Conservation (phyloP, 2,797 vertebrate species). For the Coendou prehensilis region DNA sequence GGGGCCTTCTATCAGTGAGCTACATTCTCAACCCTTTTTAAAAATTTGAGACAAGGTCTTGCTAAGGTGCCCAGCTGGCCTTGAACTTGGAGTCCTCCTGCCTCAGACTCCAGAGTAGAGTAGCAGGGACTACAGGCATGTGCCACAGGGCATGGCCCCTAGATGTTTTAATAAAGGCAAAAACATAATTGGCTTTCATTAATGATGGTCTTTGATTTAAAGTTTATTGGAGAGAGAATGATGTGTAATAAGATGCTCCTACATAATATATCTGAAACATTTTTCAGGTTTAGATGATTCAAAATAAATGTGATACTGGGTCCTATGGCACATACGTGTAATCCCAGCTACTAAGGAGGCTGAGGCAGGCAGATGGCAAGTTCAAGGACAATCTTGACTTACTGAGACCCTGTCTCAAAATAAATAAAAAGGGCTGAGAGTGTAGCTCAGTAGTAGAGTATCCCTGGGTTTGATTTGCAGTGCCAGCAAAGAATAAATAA, state of each 20-base stretch:
- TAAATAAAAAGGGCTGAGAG: not conserved
- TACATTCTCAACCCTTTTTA: not conserved
- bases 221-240: constrained; percentile 50
- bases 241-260: constrained; percentile 6
- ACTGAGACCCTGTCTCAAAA: not conserved
- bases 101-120: not conserved
- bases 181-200: constrained; percentile 54
- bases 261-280: constrained; percentile 37
- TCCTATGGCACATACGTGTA: not conserved
- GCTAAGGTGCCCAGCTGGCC: not conserved
- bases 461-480: not conserved
- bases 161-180: constrained; percentile 42
- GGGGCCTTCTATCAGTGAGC: not conserved
- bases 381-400: not conserved
- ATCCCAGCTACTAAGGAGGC: not conserved
- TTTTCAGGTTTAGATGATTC: constrained; percentile 66
- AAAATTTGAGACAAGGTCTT: not conserved
- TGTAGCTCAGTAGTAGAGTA: not conserved
- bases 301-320: not conserved
- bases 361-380: not conserved
- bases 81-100: not conserved
- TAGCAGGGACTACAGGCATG: not conserved
- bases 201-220: constrained; percentile 54
- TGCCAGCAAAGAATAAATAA: not conserved
- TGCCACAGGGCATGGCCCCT: not conserved